A percentile compares a stretch with the other conserved stretches of the same genome.
These are phyloP conservation scores for Falco peregrinus DNA, from an alignment of 2,797 vertebrate species.

Conservation along the genomic window DNA sequence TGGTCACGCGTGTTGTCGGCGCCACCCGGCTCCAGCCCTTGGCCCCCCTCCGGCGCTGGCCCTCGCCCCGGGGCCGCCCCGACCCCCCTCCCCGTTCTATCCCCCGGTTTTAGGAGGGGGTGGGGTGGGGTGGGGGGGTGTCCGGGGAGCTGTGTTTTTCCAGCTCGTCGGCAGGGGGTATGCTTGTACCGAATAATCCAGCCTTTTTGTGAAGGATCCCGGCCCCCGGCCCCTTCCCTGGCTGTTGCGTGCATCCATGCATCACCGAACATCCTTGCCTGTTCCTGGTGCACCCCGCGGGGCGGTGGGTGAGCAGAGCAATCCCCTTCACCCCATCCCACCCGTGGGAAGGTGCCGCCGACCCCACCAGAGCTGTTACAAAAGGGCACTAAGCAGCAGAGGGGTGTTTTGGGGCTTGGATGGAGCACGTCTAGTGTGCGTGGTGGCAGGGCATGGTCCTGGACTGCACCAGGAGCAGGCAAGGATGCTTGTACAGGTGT, in stretches of 20 bases:
- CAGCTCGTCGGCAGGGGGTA: conserved; percentile 65
- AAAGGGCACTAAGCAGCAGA: neutral
- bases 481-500: neutral
- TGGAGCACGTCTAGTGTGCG: neutral
- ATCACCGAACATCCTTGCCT: no score
- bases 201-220: neutral
- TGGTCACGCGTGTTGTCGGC: neutral
- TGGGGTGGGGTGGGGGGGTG: neutral
- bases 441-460: fast-evolving
- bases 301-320: neutral
- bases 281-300: neutral
- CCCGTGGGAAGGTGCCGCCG: neutral
- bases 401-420: neutral
- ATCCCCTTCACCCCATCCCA: neutral
- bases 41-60: neutral
- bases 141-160: conserved; percentile 19
- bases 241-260: no score
- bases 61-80: no score
- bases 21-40: neutral
- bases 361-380: neutral
- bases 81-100: neutral
- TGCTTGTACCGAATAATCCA: conserved; percentile 41
- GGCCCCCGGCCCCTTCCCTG: neutral
- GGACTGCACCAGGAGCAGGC: neutral
- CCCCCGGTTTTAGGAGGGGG: neutral